Conservation (phyloP, 2,888 invertebrate species). For the Stomorhina lunata region DNA sequence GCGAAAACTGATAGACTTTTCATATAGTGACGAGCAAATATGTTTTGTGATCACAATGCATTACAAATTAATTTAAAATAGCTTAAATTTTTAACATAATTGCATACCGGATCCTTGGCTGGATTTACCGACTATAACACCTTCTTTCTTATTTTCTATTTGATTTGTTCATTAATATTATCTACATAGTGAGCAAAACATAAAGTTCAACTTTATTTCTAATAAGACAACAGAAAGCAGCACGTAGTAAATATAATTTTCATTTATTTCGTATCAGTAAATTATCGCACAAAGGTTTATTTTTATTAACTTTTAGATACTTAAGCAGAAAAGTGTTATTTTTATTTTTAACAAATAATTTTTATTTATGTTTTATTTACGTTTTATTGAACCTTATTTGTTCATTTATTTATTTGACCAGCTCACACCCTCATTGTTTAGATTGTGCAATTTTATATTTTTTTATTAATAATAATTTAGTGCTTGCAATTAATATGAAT, state of each 20-base stretch:
- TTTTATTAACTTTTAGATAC: constrained; percentile 22
- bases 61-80: too few relatives aligned
- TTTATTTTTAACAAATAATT: not conserved
- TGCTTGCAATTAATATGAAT: not conserved
- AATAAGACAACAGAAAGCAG: not conserved
- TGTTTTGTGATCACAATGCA: too few relatives aligned
- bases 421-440: not conserved
- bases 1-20: too few relatives aligned
- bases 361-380: constrained; percentile 28
- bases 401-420: constrained; percentile 19
- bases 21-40: too few relatives aligned
- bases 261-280: constrained; percentile 12
- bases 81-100: too few relatives aligned
- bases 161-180: too few relatives aligned
- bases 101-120: too few relatives aligned
- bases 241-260: constrained; percentile 31
- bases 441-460: constrained; percentile 23
- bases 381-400: constrained; percentile 38
- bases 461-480: not conserved
- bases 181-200: not conserved
- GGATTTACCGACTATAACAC: too few relatives aligned
- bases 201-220: not conserved
- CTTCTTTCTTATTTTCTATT: too few relatives aligned
- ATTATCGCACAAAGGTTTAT: constrained; percentile 33
- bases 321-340: not conserved